Evolutionary conservation across 2,888 invertebrate species (phyloP).

Genomic region (Prosopocoilus inquinatus): DNA sequence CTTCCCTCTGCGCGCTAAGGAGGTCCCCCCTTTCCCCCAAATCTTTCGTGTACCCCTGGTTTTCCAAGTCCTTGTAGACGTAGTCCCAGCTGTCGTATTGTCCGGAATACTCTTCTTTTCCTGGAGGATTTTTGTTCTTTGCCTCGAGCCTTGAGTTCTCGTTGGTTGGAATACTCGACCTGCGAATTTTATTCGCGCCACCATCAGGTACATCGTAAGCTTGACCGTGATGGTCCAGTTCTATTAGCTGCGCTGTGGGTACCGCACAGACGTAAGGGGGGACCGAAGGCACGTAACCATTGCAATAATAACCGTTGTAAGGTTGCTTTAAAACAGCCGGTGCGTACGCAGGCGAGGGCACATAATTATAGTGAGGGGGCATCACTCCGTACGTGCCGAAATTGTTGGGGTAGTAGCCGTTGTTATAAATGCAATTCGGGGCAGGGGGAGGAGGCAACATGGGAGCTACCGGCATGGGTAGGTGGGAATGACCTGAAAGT

Average conservation of each 20-base stretch:
- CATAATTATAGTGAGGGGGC: conserved; percentile 28
- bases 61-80: conserved; percentile 74
- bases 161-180: not conserved
- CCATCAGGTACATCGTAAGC: conserved; percentile 40
- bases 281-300: conserved; percentile 40
- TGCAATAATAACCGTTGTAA: conserved; percentile 50
- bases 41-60: conserved; percentile 67
- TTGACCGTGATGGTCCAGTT: conserved; percentile 56
- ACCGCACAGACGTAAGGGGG: conserved; percentile 54
- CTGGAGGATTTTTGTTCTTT: conserved; percentile 19
- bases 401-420: conserved; percentile 28
- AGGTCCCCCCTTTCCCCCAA: conserved; percentile 66
- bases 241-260: conserved; percentile 68
- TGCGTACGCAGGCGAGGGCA: conserved; percentile 28
- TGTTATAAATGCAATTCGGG: conserved; percentile 30
- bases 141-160: conserved; percentile 1
- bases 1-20: conserved; percentile 43
- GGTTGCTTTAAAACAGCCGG: conserved; percentile 32
- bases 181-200: conserved; percentile 22
- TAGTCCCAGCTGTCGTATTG: conserved; percentile 78
- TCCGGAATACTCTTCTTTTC: conserved; percentile 62
- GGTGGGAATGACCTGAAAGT: conserved; percentile 26
- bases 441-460: conserved; percentile 22
- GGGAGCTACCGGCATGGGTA: conserved; percentile 21
- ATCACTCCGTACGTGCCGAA: conserved; percentile 25